Evolutionary conservation across 2,113 vertebrate genomes (phyloP).

Genomic region (Actenoides lindsayi): DNA sequence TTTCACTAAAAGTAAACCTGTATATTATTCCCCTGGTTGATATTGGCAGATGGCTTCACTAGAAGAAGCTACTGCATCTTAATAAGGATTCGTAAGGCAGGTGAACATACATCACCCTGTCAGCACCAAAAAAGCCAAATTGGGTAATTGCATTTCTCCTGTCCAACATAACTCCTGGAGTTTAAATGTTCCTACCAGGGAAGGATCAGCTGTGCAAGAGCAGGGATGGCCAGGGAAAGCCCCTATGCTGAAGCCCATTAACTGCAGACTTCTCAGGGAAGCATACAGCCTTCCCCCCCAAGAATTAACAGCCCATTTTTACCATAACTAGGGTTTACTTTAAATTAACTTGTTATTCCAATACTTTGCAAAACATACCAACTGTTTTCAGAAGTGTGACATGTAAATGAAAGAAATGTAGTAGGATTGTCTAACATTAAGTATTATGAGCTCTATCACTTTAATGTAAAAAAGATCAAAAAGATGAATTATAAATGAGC

Average conservation of each 20-base stretch:
- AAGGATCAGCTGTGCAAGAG: neutral
- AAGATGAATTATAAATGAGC: neutral
- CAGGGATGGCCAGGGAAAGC: neutral
- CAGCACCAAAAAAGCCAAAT: neutral
- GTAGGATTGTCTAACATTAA: neutral
- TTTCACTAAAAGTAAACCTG: neutral
- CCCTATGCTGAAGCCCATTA: neutral
- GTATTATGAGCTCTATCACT: neutral
- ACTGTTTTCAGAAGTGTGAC: neutral
- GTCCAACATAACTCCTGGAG: fast-evolving
- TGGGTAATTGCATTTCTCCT: fast-evolving
- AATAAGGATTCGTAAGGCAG: neutral
- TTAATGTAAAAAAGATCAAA: slow-evolving; percentile 12
- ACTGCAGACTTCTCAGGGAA: neutral
- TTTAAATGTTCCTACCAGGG: fast-evolving
- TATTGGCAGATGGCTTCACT: neutral
- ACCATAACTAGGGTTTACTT: neutral
- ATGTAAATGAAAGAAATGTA: neutral
- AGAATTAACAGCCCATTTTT: neutral
- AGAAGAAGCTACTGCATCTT: neutral
- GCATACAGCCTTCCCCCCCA: neutral
- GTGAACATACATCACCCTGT: neutral
- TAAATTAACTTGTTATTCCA: neutral
- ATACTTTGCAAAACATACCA: neutral
- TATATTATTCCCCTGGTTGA: neutral